These are phyloP conservation scores for Glossosoma conforme DNA, from an alignment of 1,140 invertebrate species.

Conservation along the genomic window DNA sequence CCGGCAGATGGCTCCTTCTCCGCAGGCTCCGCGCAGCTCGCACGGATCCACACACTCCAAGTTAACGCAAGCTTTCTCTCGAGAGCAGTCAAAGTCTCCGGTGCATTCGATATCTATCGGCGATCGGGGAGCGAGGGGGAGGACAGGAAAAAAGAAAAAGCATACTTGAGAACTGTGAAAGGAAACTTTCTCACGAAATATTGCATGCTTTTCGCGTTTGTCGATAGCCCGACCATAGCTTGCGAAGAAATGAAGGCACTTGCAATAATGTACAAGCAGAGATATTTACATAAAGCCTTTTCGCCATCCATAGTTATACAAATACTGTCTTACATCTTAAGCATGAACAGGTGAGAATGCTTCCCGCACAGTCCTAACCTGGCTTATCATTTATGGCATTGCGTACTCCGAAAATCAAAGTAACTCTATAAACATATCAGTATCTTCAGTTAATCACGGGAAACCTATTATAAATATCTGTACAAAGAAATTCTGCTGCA, in stretches of 20 bases:
- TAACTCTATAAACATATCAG: neutral
- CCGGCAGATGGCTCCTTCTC: conserved; percentile 80
- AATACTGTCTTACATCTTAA: conserved; percentile 30
- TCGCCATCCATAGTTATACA: conserved; percentile 28
- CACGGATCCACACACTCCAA: conserved; percentile 84
- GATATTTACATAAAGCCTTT: conserved; percentile 54
- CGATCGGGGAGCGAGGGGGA: conserved; percentile 35
- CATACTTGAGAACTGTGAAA: conserved; percentile 70
- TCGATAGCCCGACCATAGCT: conserved; percentile 32
- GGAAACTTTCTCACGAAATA: conserved; percentile 70
- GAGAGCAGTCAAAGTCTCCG: conserved; percentile 83
- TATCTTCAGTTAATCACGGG: conserved; percentile 3
- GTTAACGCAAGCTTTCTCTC: conserved; percentile 86
- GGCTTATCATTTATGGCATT: conserved; percentile 39
- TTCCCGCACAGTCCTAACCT: conserved; percentile 60
- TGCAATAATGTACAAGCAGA: conserved; percentile 47
- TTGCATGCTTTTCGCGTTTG: conserved; percentile 61
- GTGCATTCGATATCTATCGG: conserved; percentile 80
- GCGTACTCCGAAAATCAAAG: neutral
- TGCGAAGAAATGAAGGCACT: conserved; percentile 32
- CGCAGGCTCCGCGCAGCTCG: conserved; percentile 78
- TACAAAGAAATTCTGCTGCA: no score
- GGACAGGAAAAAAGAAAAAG: conserved; percentile 65
- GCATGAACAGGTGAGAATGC: conserved; percentile 59
- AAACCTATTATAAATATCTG: neutral